These are phyloP conservation scores for Motacilla alba DNA, from an alignment of 2,113 vertebrate species.

Conservation along the genomic window DNA sequence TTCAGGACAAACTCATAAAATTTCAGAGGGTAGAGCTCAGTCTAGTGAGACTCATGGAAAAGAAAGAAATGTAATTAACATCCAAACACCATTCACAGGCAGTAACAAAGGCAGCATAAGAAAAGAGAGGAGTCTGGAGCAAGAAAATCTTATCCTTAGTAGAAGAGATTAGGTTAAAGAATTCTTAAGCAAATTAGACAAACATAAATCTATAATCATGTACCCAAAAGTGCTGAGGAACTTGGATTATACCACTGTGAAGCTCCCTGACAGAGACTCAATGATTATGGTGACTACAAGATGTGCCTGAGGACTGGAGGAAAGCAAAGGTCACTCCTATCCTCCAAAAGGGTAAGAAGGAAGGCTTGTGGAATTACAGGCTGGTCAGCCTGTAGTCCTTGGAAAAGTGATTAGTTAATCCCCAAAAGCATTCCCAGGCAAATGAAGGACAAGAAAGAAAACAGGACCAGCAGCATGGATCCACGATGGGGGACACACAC, in stretches of 20 bases:
- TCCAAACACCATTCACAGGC: background rate
- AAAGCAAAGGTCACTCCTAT: background rate
- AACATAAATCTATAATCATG: background rate
- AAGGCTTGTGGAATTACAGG: background rate
- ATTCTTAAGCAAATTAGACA: background rate
- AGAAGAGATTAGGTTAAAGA: background rate
- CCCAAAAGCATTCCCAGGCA: background rate
- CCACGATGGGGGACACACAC: rapidly evolving
- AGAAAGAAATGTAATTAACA: background rate
- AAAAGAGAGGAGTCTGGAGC: background rate
- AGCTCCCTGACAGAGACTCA: background rate
- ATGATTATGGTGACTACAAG: too few species aligned
- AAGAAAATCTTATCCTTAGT: background rate
- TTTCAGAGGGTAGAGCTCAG: background rate
- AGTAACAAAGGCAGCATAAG: background rate
- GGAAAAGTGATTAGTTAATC: background rate
- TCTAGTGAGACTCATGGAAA: background rate
- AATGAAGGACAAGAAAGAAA: background rate
- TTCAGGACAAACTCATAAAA: background rate
- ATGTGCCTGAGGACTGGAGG: background rate
- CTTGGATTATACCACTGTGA: background rate
- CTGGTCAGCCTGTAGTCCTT: background rate
- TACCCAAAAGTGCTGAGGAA: background rate
- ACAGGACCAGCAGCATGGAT: background rate
- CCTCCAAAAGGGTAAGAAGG: background rate